Percentiles rank a stretch among this genome's conserved stretches.
phyloP scores from a whole-genome alignment of 2,797 vertebrate species.

The Anas bahamensis region DNA sequence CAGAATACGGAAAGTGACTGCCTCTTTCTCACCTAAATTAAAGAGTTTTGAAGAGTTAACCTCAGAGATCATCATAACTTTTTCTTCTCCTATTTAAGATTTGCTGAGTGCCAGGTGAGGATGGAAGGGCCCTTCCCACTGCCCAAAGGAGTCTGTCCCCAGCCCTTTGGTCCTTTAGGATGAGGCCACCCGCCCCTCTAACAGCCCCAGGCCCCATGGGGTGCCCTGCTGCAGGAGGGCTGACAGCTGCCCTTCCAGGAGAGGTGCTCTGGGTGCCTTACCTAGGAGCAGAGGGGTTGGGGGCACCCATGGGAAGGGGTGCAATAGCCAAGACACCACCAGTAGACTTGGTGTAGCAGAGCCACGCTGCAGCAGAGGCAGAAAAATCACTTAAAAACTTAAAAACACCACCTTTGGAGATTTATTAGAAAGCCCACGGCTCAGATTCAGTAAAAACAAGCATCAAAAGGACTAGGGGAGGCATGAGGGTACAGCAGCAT shows the following conservation, averaged over 20 bases:
- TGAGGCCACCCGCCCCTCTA: neutral
- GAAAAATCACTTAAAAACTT: neutral
- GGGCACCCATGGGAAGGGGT: neutral
- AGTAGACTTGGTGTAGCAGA: neutral
- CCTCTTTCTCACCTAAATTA: neutral
- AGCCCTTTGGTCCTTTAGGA: neutral
- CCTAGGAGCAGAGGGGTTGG: neutral
- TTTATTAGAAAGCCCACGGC: slow-evolving; percentile 9
- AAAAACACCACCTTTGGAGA: neutral
- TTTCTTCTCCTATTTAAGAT: neutral
- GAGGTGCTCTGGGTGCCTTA: neutral
- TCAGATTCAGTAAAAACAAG: slow-evolving; percentile 15
- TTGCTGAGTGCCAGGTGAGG: neutral
- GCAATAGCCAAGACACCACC: neutral
- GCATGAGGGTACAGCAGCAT: neutral
- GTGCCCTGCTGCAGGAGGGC: neutral
- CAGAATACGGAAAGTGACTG: rapidly evolving
- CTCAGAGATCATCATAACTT: neutral
- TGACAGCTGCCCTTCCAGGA: neutral
- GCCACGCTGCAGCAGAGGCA: neutral
- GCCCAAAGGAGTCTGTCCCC: neutral
- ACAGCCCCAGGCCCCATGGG: neutral
- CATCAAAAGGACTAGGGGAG: neutral
- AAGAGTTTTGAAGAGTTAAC: slow-evolving; percentile 49
- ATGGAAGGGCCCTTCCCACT: neutral